phyloP scores from a whole-genome alignment of 2,797 vertebrate species.

The Poecilia velifera region DNA sequence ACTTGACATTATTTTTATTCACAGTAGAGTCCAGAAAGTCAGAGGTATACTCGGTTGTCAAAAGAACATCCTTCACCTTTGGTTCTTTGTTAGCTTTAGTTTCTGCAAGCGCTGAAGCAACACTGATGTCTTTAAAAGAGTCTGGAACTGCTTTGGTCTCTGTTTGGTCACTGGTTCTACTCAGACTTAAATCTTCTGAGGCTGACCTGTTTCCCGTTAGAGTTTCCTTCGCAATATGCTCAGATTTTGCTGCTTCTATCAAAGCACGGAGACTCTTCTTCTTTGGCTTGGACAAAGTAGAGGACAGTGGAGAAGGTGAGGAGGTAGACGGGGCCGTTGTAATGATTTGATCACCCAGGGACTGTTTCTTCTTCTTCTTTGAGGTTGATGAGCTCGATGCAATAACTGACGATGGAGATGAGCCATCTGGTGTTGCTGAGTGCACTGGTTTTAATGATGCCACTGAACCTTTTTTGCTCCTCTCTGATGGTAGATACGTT shows the following conservation, averaged over 20 bases:
- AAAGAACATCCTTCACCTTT: constrained; percentile 20
- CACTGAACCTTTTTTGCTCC: constrained; percentile 4
- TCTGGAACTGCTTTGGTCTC: constrained; percentile 4
- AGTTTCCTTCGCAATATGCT: constrained; percentile 24
- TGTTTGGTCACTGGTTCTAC: neutral
- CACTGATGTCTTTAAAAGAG: constrained; percentile 3
- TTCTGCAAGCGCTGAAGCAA: constrained; percentile 9
- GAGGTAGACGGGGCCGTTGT: neutral
- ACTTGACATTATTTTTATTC: neutral
- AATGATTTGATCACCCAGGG: constrained; percentile 45
- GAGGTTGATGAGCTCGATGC: constrained; percentile 8
- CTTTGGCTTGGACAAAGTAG: constrained; percentile 35
- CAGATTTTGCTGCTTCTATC: constrained; percentile 60
- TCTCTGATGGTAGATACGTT: constrained; percentile 8
- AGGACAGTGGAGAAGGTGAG: constrained; percentile 1
- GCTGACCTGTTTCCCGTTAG: constrained; percentile 16
- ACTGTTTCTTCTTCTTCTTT: constrained; percentile 49
- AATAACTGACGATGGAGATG: neutral
- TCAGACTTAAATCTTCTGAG: neutral
- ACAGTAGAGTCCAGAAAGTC: constrained; percentile 8
- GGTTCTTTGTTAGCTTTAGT: constrained; percentile 24
- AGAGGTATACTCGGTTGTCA: constrained; percentile 4
- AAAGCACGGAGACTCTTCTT: constrained; percentile 45
- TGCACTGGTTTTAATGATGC: neutral
- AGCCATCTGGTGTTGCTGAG: neutral